Conservation (phyloP, 2,113 vertebrate species). For the Polypterus bichir region DNA sequence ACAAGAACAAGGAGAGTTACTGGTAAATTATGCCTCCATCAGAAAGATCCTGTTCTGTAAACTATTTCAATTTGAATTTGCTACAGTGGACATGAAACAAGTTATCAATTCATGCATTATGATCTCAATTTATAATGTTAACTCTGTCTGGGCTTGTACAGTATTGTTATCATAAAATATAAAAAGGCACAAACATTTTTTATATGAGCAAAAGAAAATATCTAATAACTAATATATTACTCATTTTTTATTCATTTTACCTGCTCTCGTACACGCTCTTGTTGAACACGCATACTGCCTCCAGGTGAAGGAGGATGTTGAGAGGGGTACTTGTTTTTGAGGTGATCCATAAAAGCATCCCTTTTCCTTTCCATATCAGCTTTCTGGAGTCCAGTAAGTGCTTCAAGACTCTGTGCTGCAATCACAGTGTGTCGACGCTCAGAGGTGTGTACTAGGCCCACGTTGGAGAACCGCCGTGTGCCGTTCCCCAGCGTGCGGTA, state of each 20-base stretch:
- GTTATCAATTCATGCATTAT: too few species aligned
- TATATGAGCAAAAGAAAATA: too few species aligned
- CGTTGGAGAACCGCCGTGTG: conserved; percentile 91
- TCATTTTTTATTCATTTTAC: conserved; percentile 31
- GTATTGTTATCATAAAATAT: too few species aligned
- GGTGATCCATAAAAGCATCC: conserved; percentile 92
- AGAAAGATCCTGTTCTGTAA: too few species aligned
- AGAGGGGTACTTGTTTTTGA: conserved; percentile 94
- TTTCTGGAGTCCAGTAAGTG: conserved; percentile 88
- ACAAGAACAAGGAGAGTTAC: too few species aligned
- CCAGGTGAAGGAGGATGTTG: conserved; percentile 46
- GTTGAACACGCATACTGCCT: conserved; percentile 63
- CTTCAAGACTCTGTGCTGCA: conserved; percentile 90
- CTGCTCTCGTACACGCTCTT: conserved; percentile 77
- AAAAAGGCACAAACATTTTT: too few species aligned
- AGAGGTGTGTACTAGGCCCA: conserved; percentile 91
- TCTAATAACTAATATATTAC: too few species aligned
- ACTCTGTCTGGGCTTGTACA: too few species aligned
- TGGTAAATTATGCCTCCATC: too few species aligned
- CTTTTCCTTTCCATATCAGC: conserved; percentile 86
- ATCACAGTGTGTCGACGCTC: conserved; percentile 92
- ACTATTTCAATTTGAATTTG: too few species aligned
- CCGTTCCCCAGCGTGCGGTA: conserved; percentile 86
- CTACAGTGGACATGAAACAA: too few species aligned
- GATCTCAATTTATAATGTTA: too few species aligned